These are phyloP conservation scores for Naja naja DNA, from an alignment of 2,113 vertebrate genomes.

Conservation along the genomic window DNA sequence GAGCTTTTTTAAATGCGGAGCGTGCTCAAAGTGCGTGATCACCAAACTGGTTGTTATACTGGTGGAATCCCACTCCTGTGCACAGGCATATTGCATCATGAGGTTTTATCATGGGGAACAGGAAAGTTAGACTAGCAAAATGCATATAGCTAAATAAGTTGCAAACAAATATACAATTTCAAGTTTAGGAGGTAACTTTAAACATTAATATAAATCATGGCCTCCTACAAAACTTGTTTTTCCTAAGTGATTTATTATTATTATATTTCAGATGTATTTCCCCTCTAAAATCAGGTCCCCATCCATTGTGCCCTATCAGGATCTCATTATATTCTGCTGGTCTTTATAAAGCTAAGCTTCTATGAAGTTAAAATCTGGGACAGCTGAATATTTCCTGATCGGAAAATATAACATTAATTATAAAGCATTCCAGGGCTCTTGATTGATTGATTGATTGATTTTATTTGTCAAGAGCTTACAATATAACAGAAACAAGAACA, in stretches of 20 bases:
- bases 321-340: neutral
- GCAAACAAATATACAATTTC: neutral
- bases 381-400: neutral
- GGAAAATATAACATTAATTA: neutral
- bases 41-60: too few relatives aligned
- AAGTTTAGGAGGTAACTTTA: neutral
- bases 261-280: too few relatives aligned
- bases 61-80: too few relatives aligned
- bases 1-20: too few relatives aligned
- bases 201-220: neutral
- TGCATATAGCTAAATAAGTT: neutral
- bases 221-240: neutral
- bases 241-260: too few relatives aligned
- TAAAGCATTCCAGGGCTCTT: neutral
- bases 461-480: too few relatives aligned
- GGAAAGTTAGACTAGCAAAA: neutral
- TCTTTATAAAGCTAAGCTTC: neutral
- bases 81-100: neutral
- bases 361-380: neutral
- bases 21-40: too few relatives aligned
- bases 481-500: too few relatives aligned
- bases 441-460: neutral
- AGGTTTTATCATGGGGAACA: neutral
- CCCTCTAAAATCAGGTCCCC: neutral
- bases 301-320: neutral